Evolutionary conservation across 2,113 vertebrate species (phyloP), one percentile per base, ranked within the genome.

Genomic region (Fulmarus glacialis): DNA sequence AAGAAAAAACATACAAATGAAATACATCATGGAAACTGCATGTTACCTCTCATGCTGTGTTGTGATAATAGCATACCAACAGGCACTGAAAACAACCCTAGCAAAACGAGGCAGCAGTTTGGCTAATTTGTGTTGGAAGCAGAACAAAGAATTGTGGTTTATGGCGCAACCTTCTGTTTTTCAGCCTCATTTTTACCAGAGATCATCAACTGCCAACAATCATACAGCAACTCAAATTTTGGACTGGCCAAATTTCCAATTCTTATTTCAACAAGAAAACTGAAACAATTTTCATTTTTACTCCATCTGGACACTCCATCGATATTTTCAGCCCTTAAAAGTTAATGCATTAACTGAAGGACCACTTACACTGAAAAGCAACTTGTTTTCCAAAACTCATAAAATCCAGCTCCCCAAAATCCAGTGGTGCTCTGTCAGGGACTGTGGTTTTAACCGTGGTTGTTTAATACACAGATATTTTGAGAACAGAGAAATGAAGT

Each of bases 381-480:
- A 48, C 53, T 64, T 73, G 16, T 38, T 85, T 82, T 42, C 48
- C 50, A 79, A 40, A 93, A 30, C n/a, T 42, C 48, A 3, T 40
- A 12, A 83, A 73, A 53, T 18, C 11, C 68, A 60, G 34, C 59
- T 87, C 53, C 48, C 26, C 42, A 9, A 79, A 73, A 53, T 12
- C 75, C 72, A 62, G 40, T 2, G 7, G 47, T 74, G 9, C 38
- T 5, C 40, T 38, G 42, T 4, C 75, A 78, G 50, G 50, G 56
- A 47, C 20, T 42, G 22, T 8, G 15, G 63, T n/a, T 87, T 89
- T 11, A 63, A 56, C 43, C 0, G 0, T 2, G 22, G 15, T 13
- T 47, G 22, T 5, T 90, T 66, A 43, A 60, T 2, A 23, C 18
- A 27, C 14, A 43, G 52, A 8, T 36, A 53, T 58, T 60, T 45